A percentile compares a stretch with the other conserved stretches of the same genome.
Evolutionary conservation across 2,888 invertebrate genomes (phyloP).

Genomic region (Idaea biselata): DNA sequence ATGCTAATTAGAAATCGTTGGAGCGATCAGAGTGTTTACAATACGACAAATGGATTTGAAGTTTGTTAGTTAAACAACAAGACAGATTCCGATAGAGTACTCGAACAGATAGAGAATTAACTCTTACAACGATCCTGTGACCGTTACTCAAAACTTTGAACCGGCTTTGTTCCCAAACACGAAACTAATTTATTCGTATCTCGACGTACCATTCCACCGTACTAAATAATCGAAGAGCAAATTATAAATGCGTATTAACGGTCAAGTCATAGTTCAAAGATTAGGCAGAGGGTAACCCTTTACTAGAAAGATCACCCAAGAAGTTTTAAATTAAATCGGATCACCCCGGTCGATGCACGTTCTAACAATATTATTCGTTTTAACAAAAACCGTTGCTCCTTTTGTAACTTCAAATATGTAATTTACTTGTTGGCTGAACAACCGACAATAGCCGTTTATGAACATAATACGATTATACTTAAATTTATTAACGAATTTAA

Average conservation of each 20-base stretch:
- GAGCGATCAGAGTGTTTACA: conserved; percentile 23
- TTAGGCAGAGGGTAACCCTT: conserved; percentile 78
- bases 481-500: conserved; percentile 25
- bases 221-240: conserved; percentile 78
- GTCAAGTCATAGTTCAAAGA: conserved; percentile 81
- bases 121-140: conserved; percentile 70
- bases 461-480: conserved; percentile 25
- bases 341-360: conserved; percentile 60
- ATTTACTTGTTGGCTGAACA: conserved; percentile 25
- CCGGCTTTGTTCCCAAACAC: conserved; percentile 77
- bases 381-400: conserved; percentile 56
- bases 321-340: conserved; percentile 70
- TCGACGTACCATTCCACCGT: conserved; percentile 63
- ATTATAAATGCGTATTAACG: conserved; percentile 81
- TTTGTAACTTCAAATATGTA: conserved; percentile 33
- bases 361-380: conserved; percentile 55
- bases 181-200: conserved; percentile 80
- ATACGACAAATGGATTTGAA: conserved; percentile 38
- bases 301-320: conserved; percentile 58
- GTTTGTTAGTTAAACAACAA: conserved; percentile 54
- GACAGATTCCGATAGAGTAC: conserved; percentile 55
- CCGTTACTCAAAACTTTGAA: conserved; percentile 76
- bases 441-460: conserved; percentile 23
- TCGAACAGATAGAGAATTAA: conserved; percentile 59
- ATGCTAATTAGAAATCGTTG: conserved; percentile 16